These are phyloP conservation scores for Lontra canadensis DNA, from an alignment of 2,113 vertebrate species.

Conservation along the genomic window DNA sequence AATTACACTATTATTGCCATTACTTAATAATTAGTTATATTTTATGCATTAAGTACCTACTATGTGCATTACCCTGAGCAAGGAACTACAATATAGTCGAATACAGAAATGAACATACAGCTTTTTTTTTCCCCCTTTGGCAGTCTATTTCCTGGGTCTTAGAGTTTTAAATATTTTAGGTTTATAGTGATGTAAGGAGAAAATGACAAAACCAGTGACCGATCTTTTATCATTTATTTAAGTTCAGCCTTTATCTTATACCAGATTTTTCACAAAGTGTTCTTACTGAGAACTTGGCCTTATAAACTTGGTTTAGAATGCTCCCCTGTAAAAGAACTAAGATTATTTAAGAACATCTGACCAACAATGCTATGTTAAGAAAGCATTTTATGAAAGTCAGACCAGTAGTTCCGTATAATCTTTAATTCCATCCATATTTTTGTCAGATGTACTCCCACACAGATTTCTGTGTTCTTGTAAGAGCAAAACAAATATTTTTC, in stretches of 20 bases:
- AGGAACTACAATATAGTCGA: neutral
- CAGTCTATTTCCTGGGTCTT: neutral
- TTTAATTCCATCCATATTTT: neutral
- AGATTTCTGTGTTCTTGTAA: neutral
- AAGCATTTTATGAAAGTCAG: neutral
- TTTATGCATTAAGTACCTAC: neutral
- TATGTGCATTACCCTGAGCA: neutral
- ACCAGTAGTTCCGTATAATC: neutral
- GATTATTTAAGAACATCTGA: neutral
- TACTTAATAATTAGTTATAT: conserved; percentile 16
- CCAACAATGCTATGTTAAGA: neutral
- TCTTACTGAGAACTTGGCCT: neutral
- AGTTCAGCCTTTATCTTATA: conserved; percentile 10
- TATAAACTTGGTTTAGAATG: neutral
- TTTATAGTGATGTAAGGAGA: neutral
- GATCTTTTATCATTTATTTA: neutral
- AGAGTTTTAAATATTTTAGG: neutral
- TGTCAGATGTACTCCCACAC: neutral
- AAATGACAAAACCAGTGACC: neutral
- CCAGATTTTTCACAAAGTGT: neutral
- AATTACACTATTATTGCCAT: neutral
- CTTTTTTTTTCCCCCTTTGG: neutral
- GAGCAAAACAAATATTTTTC: conserved; percentile 28
- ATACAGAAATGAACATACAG: neutral
- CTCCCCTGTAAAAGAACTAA: neutral